Conservation (phyloP, 1,140 invertebrate species). For the Rhyzopertha dominica region DNA sequence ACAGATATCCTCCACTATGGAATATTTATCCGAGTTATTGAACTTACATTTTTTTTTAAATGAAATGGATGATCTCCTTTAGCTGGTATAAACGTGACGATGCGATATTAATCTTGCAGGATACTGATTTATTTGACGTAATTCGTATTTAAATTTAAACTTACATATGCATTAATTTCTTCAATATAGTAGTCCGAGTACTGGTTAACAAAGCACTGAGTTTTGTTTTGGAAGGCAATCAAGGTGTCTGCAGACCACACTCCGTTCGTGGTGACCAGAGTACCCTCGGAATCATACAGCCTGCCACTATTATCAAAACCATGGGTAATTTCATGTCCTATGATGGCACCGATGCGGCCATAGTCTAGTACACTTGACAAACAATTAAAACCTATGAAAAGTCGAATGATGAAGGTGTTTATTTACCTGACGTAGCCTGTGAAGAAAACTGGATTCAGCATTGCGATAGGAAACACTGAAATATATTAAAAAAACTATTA, state of each 20-base stretch:
- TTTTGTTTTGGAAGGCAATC: conserved; percentile 49
- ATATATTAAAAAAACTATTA: conserved; percentile 16
- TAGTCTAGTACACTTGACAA: conserved; percentile 43
- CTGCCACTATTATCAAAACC: conserved; percentile 52
- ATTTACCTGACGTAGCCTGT: conserved; percentile 23
- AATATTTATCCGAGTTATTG: too few species aligned
- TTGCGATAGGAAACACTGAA: conserved; percentile 36
- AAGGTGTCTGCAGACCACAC: conserved; percentile 51
- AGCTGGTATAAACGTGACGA: too few species aligned
- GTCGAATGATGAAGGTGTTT: too few species aligned
- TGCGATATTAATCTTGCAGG: too few species aligned
- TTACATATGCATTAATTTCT: conserved; percentile 49
- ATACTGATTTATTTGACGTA: too few species aligned
- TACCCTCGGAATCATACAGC: conserved; percentile 51
- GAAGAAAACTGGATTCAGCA: conserved; percentile 39
- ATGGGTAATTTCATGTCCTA: conserved; percentile 60
- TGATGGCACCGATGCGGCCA: conserved; percentile 52
- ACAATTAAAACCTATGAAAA: background rate
- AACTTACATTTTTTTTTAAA: too few species aligned
- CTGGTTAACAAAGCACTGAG: conserved; percentile 60
- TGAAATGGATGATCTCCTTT: too few species aligned
- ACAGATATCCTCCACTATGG: too few species aligned
- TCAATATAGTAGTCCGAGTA: conserved; percentile 48
- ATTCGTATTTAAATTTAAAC: conserved; percentile 12
- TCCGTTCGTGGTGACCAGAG: conserved; percentile 8